Conservation (phyloP, 2,797 vertebrate species). For the Pteronotus mesoamericanus region DNA sequence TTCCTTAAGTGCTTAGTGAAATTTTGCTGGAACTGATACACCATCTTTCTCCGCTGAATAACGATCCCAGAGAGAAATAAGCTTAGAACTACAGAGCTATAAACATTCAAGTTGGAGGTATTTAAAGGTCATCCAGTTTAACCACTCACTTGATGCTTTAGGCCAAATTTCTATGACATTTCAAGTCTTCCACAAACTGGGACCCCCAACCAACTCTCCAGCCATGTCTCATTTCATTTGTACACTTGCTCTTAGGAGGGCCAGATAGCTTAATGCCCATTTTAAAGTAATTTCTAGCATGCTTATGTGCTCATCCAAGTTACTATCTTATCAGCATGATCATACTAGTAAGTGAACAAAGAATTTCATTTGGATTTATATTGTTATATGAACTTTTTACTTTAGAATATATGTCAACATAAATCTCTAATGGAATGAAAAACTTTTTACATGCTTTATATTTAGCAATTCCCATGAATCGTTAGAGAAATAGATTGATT, state of each 20-base stretch:
- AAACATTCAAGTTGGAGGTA: constrained; percentile 43
- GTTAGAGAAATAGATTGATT: background rate
- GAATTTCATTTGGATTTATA: background rate
- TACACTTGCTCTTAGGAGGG: background rate
- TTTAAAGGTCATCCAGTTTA: constrained; percentile 52
- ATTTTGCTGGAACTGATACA: constrained; percentile 9
- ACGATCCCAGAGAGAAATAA: constrained; percentile 38
- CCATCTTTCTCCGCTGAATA: constrained; percentile 35
- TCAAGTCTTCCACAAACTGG: background rate
- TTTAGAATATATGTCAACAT: background rate
- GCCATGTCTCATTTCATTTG: background rate
- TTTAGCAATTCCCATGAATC: background rate
- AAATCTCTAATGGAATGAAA: background rate
- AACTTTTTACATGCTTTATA: background rate
- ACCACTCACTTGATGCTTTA: background rate
- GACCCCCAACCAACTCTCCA: background rate
- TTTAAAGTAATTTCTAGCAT: background rate
- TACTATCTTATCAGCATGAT: background rate
- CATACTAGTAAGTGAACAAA: background rate
- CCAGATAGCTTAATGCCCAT: background rate
- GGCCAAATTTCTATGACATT: constrained; percentile 4
- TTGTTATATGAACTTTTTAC: background rate
- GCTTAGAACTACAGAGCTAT: background rate
- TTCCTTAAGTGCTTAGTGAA: constrained; percentile 30
- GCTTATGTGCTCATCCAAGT: background rate